phyloP scores from a whole-genome alignment of 2,888 invertebrate species.

The Theodoxus fluviatilis region DNA sequence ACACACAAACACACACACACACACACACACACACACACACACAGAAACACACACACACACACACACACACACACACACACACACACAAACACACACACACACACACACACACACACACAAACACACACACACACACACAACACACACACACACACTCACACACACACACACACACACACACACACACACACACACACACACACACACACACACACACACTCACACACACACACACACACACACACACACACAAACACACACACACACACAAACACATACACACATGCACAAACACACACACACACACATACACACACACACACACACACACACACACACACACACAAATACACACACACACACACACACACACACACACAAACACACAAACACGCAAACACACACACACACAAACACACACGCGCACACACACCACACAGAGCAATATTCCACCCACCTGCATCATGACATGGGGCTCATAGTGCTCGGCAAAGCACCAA shows the following conservation, averaged over 20 bases:
- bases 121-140: not conserved
- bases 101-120: not conserved
- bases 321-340: not conserved
- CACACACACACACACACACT: constrained; percentile 5
- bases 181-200: not conserved
- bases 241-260: not conserved
- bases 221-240: not conserved
- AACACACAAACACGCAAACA: not conserved
- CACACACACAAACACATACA: not conserved
- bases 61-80: not conserved
- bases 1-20: not conserved
- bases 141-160: not conserved
- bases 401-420: not conserved
- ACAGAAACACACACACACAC: not conserved
- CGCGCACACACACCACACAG: not conserved
- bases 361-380: not conserved
- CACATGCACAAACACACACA: constrained; percentile 4
- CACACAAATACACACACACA: not conserved
- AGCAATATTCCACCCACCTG: constrained; percentile 47
- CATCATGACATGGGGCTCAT: constrained; percentile 57
- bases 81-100: not conserved
- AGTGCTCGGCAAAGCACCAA: constrained; percentile 65
- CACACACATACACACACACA: not conserved
- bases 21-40: not conserved
- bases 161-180: not conserved